These are phyloP conservation scores for Caretta caretta DNA, from an alignment of 2,113 vertebrate species.

Conservation along the genomic window DNA sequence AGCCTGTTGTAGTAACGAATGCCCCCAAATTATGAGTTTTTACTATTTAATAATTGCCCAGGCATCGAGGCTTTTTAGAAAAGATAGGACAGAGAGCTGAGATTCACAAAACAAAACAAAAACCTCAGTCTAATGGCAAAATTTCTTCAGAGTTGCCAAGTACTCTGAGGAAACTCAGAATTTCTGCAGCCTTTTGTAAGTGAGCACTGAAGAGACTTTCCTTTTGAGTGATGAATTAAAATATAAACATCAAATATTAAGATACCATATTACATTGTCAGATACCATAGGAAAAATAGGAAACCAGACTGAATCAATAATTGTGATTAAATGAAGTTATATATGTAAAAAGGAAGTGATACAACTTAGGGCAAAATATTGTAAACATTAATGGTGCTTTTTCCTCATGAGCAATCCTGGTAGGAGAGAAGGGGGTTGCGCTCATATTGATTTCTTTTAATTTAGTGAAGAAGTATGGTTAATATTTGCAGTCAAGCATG, in stretches of 20 bases:
- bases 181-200: background rate
- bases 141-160: background rate
- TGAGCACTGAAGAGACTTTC: background rate
- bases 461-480: background rate
- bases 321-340: background rate
- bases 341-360: background rate
- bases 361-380: background rate
- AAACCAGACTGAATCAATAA: background rate
- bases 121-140: background rate
- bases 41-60: background rate
- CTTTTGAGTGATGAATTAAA: background rate
- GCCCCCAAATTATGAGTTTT: background rate
- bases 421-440: background rate
- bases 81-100: background rate
- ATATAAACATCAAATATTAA: background rate
- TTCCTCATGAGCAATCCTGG: background rate
- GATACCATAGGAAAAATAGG: background rate
- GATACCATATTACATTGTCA: background rate
- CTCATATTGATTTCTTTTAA: background rate
- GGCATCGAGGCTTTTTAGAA: background rate
- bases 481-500: background rate
- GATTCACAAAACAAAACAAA: background rate
- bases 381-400: background rate
- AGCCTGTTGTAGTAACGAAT: background rate
- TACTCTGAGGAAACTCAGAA: background rate